These are phyloP conservation scores for Periophthalmodon schlosseri DNA, from an alignment of 2,113 vertebrate genomes.

Conservation along the genomic window DNA sequence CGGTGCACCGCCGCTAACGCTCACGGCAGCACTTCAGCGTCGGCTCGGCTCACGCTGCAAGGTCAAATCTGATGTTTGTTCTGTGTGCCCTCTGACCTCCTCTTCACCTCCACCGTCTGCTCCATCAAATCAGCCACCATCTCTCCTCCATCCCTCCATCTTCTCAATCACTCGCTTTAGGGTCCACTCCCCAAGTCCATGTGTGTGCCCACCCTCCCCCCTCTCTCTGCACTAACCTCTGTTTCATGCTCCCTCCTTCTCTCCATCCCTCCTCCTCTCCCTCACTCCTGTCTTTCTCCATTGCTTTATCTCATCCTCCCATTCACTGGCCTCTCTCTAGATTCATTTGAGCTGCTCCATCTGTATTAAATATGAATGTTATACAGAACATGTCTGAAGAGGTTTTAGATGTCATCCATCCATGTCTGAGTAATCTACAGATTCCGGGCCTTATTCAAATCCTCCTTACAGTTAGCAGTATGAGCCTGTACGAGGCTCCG, in stretches of 20 bases:
- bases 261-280: not conserved
- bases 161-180: not conserved
- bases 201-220: not conserved
- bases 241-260: not conserved
- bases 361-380: too few relatives aligned
- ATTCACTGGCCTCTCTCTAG: too few relatives aligned
- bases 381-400: too few relatives aligned
- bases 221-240: not conserved
- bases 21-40: slow-evolving; percentile 80
- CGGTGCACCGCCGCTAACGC: slow-evolving; percentile 80
- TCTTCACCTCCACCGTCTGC: not conserved
- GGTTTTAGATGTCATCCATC: too few relatives aligned
- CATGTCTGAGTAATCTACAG: too few relatives aligned
- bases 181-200: not conserved
- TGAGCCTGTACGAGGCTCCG: too few relatives aligned
- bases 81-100: not conserved
- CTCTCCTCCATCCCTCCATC: not conserved
- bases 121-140: not conserved
- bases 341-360: too few relatives aligned
- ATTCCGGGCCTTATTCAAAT: too few relatives aligned
- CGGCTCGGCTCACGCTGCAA: slow-evolving; percentile 86
- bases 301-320: not conserved
- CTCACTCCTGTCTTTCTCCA: not conserved
- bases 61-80: slow-evolving; percentile 69
- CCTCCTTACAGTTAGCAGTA: too few relatives aligned